Evolutionary conservation across 1,140 invertebrate species (phyloP).

Genomic region (Drosophila sechellia): DNA sequence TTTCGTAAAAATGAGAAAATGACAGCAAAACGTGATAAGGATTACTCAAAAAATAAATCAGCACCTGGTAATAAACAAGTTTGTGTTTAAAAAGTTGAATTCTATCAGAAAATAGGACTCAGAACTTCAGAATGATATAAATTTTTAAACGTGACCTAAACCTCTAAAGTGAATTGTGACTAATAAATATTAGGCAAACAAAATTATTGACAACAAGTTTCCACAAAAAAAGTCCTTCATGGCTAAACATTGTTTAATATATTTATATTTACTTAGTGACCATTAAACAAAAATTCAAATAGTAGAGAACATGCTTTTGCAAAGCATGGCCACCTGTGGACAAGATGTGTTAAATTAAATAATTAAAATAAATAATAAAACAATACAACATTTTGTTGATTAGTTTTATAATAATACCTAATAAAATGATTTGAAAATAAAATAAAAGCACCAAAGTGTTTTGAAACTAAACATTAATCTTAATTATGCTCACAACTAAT

Average conservation of each 20-base stretch:
- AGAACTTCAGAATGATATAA: background rate
- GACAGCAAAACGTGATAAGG: constrained; percentile 84
- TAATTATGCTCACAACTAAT: no score
- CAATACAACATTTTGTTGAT: background rate
- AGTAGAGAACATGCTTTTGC: background rate
- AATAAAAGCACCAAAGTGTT: no score
- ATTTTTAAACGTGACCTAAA: background rate
- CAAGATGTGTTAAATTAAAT: background rate
- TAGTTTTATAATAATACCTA: background rate
- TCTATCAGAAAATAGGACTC: background rate
- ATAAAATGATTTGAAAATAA: background rate
- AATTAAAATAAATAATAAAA: background rate
- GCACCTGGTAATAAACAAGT: constrained; percentile 60
- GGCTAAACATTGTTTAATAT: no score
- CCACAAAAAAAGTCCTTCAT: no score
- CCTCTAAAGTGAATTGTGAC: background rate
- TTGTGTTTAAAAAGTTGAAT: background rate
- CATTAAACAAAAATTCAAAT: background rate
- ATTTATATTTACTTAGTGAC: background rate
- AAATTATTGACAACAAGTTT: background rate
- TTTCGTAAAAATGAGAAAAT: constrained; percentile 83
- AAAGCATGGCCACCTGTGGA: background rate
- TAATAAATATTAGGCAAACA: background rate
- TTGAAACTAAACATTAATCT: no score
- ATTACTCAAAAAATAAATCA: constrained; percentile 83